Percentiles rank a stretch among this genome's conserved stretches.
These are phyloP conservation scores for Fregata magnificens DNA, from an alignment of 2,113 vertebrate species.

Conservation along the genomic window DNA sequence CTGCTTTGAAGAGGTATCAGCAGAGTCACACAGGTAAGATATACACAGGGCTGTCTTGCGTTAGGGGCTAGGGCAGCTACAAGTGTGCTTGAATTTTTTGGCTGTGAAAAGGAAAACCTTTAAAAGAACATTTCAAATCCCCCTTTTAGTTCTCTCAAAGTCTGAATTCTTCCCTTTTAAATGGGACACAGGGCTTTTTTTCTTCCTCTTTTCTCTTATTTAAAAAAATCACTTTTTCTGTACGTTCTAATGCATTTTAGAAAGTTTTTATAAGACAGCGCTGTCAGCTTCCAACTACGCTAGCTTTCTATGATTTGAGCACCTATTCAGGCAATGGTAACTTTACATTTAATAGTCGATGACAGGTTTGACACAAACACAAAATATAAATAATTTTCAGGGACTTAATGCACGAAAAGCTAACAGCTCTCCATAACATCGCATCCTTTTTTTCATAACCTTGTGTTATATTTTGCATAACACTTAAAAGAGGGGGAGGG, in stretches of 20 bases:
- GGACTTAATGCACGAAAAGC: background rate
- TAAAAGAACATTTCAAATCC: background rate
- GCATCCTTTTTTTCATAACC: background rate
- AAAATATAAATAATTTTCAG: background rate
- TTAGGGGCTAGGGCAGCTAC: background rate
- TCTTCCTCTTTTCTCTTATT: background rate
- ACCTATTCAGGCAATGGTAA: background rate
- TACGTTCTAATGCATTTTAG: background rate
- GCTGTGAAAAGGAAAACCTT: background rate
- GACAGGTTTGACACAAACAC: conserved; percentile 13
- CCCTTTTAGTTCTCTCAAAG: background rate
- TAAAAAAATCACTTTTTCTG: background rate
- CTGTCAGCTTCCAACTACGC: background rate
- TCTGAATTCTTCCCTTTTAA: background rate
- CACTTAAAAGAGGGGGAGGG: background rate
- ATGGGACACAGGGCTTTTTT: background rate
- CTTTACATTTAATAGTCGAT: conserved; percentile 1
- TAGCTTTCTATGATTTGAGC: background rate
- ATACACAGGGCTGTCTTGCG: background rate
- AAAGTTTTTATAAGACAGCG: background rate
- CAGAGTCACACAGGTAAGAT: background rate
- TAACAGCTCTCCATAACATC: background rate
- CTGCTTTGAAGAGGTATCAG: background rate
- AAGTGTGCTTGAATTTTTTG: background rate
- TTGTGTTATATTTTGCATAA: background rate